Evolutionary conservation across 2,888 invertebrate species (phyloP).

Genomic region (Aproaerema taeniolella): DNA sequence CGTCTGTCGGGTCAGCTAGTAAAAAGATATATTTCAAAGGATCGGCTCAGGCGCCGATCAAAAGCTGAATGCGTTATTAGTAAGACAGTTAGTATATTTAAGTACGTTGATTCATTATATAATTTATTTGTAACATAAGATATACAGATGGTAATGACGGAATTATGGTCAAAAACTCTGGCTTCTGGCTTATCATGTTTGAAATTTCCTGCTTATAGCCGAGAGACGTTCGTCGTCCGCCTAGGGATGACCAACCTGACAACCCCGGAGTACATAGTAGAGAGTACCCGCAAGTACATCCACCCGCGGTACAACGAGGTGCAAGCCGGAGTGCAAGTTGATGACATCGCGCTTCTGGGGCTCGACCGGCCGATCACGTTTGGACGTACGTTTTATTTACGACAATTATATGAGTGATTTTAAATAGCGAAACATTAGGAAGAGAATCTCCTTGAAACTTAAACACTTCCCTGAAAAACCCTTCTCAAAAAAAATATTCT

Average conservation of each 20-base stretch:
- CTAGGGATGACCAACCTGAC: constrained; percentile 50
- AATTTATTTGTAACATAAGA: no score
- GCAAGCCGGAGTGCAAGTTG: constrained; percentile 45
- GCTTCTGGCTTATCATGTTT: no score
- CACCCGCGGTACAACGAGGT: constrained; percentile 46
- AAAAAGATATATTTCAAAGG: no score
- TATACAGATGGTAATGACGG: no score
- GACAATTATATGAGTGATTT: no score
- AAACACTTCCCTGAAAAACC: background rate
- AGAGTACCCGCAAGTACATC: constrained; percentile 39
- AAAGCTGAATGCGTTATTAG: no score
- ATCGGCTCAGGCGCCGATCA: no score
- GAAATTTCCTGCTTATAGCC: constrained; percentile 38
- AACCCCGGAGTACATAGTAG: constrained; percentile 41
- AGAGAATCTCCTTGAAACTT: no score
- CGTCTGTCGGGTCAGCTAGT: no score
- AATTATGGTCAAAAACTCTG: no score
- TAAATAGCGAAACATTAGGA: no score
- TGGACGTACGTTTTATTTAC: constrained; percentile 51
- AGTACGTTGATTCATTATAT: no score
- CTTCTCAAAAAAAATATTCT: background rate
- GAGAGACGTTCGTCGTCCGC: constrained; percentile 51
- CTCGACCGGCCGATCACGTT: constrained; percentile 35
- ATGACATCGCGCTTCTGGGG: constrained; percentile 51
- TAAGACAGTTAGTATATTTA: background rate